These are phyloP conservation scores for Mimumesa dahlbomi DNA, from an alignment of 2,888 invertebrate genomes.

Conservation along the genomic window DNA sequence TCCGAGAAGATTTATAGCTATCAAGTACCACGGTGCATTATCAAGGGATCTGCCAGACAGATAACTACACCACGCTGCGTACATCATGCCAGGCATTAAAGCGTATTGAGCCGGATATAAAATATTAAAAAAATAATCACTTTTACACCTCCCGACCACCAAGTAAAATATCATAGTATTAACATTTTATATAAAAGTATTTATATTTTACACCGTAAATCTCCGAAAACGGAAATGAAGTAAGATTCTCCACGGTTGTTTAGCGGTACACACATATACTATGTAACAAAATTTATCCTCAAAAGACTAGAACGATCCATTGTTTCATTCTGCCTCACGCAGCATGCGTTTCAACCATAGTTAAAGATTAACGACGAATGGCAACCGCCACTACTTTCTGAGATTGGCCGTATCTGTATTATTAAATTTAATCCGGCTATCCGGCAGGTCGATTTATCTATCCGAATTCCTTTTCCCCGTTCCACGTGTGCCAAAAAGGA, in stretches of 20 bases:
- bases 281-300: neutral
- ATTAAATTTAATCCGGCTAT: slow-evolving; percentile 72
- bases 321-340: slow-evolving; percentile 36
- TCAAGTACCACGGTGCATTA: too few relatives aligned
- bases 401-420: slow-evolving; percentile 72
- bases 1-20: too few relatives aligned
- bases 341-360: slow-evolving; percentile 54
- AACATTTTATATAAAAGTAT: too few relatives aligned
- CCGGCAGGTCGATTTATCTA: slow-evolving; percentile 62
- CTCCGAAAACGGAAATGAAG: neutral
- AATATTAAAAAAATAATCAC: too few relatives aligned
- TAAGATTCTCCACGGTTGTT: neutral
- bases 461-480: slow-evolving; percentile 44
- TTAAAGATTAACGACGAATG: slow-evolving; percentile 70
- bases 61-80: too few relatives aligned
- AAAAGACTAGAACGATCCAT: neutral
- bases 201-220: neutral
- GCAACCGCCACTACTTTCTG: slow-evolving; percentile 61
- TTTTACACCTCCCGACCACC: too few relatives aligned
- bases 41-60: too few relatives aligned
- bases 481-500: too few relatives aligned
- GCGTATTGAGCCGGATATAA: too few relatives aligned
- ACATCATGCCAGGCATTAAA: too few relatives aligned
- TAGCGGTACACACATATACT: neutral
- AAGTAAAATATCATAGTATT: too few relatives aligned